Evolutionary conservation across 2,797 vertebrate genomes (phyloP).

Genomic region (Lophius americanus): DNA sequence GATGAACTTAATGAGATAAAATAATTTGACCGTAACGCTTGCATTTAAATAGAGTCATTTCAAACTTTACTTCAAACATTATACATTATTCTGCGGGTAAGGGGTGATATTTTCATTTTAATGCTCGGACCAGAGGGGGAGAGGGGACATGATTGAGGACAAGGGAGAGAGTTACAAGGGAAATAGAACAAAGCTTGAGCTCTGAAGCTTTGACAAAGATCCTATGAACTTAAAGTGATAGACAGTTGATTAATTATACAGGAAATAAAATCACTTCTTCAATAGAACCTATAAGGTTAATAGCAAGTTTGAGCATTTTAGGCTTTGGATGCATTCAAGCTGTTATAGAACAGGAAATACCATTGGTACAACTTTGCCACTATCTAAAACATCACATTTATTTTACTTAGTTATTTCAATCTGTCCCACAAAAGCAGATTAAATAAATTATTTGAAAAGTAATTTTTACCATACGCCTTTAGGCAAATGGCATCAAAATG

Average conservation of each 20-base stretch:
- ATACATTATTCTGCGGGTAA: not conserved
- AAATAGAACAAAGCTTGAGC: conserved; percentile 20
- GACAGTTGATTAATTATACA: not conserved
- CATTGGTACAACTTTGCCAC: not conserved
- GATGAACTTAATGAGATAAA: not conserved
- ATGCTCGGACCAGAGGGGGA: not conserved
- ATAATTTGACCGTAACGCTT: not conserved
- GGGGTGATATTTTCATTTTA: not conserved
- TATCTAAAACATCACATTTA: not conserved
- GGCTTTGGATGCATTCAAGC: not conserved
- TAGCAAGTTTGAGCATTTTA: not conserved
- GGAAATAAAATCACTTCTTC: not conserved
- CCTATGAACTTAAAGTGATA: not conserved
- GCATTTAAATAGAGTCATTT: not conserved
- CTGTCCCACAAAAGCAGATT: no score
- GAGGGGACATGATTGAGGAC: conserved; percentile 5
- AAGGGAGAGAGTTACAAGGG: conserved; percentile 14
- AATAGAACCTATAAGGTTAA: not conserved
- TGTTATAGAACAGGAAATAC: not conserved
- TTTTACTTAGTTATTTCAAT: no score
- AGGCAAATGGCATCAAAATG: no score
- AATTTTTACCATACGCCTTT: no score
- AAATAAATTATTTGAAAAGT: no score
- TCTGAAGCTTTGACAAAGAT: conserved; percentile 11
- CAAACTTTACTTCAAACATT: not conserved